Evolutionary conservation across 2,888 invertebrate genomes (phyloP).

Genomic region (Drosophila flavopinicola): DNA sequence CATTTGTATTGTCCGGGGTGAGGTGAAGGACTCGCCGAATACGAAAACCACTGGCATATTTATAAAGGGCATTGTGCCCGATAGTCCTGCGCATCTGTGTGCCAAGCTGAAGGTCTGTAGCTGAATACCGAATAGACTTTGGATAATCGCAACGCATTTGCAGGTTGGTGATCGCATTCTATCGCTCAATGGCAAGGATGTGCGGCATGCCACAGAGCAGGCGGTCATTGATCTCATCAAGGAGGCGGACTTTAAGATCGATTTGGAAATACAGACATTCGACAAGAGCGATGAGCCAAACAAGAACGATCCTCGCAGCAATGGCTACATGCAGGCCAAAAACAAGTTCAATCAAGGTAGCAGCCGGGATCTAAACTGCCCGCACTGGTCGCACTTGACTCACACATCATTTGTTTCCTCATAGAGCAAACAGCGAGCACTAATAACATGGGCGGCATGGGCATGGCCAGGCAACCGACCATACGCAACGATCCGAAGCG

Average conservation of each 20-base stretch:
- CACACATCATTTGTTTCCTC: not conserved
- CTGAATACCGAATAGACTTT: not conserved
- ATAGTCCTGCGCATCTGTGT: slow-evolving; percentile 96
- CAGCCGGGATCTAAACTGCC: not conserved
- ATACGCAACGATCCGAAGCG: slow-evolving; percentile 56
- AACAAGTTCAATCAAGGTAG: slow-evolving; percentile 73
- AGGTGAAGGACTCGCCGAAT: slow-evolving; percentile 88
- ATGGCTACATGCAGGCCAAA: slow-evolving; percentile 74
- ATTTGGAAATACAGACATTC: slow-evolving; percentile 93
- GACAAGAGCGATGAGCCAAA: slow-evolving; percentile 69
- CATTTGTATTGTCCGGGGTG: slow-evolving; percentile 98
- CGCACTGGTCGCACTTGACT: too few relatives aligned
- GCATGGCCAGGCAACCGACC: slow-evolving; percentile 45
- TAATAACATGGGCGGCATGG: slow-evolving; percentile 42
- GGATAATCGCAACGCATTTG: not conserved
- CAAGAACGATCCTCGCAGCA: slow-evolving; percentile 74
- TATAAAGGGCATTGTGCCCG: slow-evolving; percentile 97
- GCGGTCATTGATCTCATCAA: slow-evolving; percentile 97
- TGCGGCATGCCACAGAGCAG: slow-evolving; percentile 96
- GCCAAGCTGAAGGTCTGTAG: slow-evolving; percentile 91
- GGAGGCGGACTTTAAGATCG: slow-evolving; percentile 94
- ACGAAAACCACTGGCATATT: slow-evolving; percentile 95
- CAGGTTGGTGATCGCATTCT: slow-evolving; percentile 84
- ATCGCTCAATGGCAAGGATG: slow-evolving; percentile 95
- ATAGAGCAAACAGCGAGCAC: slow-evolving; percentile 57